A percentile compares a stretch with the other conserved stretches of the same genome.
These are phyloP conservation scores for Drosophila yakuba DNA, from an alignment of 1,140 invertebrate species.

Conservation along the genomic window DNA sequence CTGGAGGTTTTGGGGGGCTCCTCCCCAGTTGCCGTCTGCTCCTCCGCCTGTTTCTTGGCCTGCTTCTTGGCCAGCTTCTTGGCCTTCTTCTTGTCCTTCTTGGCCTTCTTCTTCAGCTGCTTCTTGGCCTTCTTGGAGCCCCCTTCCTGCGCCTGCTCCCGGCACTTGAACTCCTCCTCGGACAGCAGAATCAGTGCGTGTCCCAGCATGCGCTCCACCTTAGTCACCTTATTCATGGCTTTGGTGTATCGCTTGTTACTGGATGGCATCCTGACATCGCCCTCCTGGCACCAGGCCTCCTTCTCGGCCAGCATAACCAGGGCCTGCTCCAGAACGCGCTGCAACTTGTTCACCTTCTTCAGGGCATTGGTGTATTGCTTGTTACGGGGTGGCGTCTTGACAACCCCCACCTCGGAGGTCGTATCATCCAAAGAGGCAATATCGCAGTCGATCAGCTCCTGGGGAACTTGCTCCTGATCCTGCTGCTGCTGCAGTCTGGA, in stretches of 20 bases:
- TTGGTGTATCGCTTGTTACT: constrained; percentile 32
- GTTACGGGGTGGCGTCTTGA: neutral
- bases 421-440: constrained; percentile 43
- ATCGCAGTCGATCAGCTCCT: constrained; percentile 48
- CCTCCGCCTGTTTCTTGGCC: neutral
- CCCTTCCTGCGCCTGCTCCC: neutral
- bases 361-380: constrained; percentile 54
- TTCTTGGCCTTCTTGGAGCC: constrained; percentile 21
- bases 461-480: constrained; percentile 2
- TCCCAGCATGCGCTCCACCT: constrained; percentile 62
- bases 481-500: constrained; percentile 13
- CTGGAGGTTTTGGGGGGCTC: constrained; percentile 32
- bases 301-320: constrained; percentile 48
- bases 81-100: constrained; percentile 42
- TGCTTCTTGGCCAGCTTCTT: constrained; percentile 51
- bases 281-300: constrained; percentile 13
- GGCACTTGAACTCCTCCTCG: constrained; percentile 25
- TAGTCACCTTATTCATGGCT: constrained; percentile 63
- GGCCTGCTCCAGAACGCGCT: constrained; percentile 56
- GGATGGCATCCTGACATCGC: neutral
- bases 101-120: constrained; percentile 7
- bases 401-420: neutral
- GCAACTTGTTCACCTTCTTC: constrained; percentile 61
- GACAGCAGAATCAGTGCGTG: constrained; percentile 46
- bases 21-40: neutral